Percentiles rank a stretch among this genome's conserved stretches.
Evolutionary conservation across 2,888 invertebrate genomes (phyloP).

Genomic region (Carpatolechia fugitivella): DNA sequence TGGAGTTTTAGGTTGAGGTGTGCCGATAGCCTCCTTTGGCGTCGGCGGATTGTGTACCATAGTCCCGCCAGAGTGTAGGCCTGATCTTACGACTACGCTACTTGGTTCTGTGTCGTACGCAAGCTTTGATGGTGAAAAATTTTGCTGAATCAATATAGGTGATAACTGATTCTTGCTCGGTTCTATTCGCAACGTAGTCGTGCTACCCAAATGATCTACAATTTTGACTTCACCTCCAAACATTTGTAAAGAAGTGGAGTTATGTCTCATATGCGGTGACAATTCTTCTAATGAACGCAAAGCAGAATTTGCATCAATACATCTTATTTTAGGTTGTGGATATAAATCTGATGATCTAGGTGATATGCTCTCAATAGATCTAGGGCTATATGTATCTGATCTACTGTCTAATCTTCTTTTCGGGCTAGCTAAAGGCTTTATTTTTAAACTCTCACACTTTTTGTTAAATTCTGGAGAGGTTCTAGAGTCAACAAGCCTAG

Average conservation of each 20-base stretch:
- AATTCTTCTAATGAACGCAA: slow-evolving; percentile 79
- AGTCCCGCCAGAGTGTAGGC: slow-evolving; percentile 91
- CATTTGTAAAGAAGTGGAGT: slow-evolving; percentile 80
- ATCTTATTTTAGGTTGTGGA: slow-evolving; percentile 71
- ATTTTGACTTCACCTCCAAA: slow-evolving; percentile 90
- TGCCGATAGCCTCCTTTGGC: slow-evolving; percentile 63
- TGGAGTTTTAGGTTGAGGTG: slow-evolving; percentile 72
- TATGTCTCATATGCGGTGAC: slow-evolving; percentile 77
- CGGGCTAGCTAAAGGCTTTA: slow-evolving; percentile 58
- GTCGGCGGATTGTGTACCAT: slow-evolving; percentile 82
- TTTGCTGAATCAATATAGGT: slow-evolving; percentile 76
- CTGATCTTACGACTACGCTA: slow-evolving; percentile 88
- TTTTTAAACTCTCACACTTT: slow-evolving; percentile 57
- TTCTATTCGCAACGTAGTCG: slow-evolving; percentile 84
- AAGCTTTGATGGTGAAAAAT: slow-evolving; percentile 67
- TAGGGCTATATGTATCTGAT: slow-evolving; percentile 63
- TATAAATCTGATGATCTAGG: slow-evolving; percentile 65
- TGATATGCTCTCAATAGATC: slow-evolving; percentile 61
- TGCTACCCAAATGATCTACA: slow-evolving; percentile 83
- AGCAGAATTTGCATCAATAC: slow-evolving; percentile 68
- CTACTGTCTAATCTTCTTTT: slow-evolving; percentile 64
- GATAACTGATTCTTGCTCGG: slow-evolving; percentile 79
- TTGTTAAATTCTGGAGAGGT: slow-evolving; percentile 61
- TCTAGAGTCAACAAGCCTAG: slow-evolving; percentile 85
- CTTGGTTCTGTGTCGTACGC: slow-evolving; percentile 76